A percentile compares a stretch with the other conserved stretches of the same genome.
Conservation (phyloP, 2,797 vertebrate species). For the Sorex maritimensis region DNA sequence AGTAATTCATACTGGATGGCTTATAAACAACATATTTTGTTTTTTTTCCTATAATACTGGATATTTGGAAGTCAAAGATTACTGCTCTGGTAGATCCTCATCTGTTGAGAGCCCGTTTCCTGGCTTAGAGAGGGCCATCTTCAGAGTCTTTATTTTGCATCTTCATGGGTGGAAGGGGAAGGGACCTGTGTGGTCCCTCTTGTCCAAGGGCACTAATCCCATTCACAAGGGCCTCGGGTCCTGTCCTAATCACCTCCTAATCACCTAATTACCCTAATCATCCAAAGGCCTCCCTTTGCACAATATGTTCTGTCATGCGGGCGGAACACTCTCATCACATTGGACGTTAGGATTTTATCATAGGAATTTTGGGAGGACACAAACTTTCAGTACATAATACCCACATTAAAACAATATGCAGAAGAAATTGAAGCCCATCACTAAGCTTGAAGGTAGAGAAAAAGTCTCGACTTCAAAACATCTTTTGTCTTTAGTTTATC, state of each 20-base stretch:
- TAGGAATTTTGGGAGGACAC: neutral
- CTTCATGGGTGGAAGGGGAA: accelerated
- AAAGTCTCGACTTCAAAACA: neutral
- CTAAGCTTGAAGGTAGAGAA: neutral
- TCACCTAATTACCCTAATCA: neutral
- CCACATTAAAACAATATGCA: neutral
- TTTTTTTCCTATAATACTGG: neutral
- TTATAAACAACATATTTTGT: neutral
- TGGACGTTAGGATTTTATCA: neutral
- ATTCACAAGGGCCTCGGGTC: neutral
- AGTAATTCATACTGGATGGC: neutral
- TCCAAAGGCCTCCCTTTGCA: neutral
- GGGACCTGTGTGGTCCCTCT: neutral
- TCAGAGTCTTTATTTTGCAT: neutral
- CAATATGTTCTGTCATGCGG: too few relatives aligned
- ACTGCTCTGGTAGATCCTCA: neutral
- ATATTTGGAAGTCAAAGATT: neutral
- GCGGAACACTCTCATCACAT: neutral
- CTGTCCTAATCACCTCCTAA: neutral
- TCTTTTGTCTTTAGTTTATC: neutral
- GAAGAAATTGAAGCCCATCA: neutral
- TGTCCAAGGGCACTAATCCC: neutral
- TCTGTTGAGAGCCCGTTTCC: neutral
- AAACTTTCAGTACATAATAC: neutral
- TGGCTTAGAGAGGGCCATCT: neutral